These are phyloP conservation scores for Grantiella picta DNA, from an alignment of 2,113 vertebrate genomes.

Conservation along the genomic window DNA sequence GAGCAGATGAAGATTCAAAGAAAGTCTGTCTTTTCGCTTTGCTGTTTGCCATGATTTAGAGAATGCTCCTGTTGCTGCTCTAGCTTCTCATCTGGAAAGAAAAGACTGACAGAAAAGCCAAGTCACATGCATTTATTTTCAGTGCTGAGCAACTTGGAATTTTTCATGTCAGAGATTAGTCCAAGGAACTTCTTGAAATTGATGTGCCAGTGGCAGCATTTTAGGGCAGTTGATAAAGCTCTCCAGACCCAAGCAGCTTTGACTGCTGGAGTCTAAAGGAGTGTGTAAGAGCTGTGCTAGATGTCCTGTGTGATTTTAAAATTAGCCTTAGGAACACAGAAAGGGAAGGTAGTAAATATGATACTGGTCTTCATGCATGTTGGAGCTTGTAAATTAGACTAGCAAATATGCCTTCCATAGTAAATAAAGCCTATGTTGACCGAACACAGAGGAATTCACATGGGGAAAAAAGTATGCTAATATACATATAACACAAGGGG, in stretches of 20 bases:
- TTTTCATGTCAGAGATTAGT: not conserved
- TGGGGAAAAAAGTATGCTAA: not conserved
- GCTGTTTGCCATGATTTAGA: not conserved
- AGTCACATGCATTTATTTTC: fast-evolving
- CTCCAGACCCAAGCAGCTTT: fast-evolving
- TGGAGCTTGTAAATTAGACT: not conserved
- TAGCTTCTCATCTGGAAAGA: not conserved
- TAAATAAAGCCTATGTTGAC: not conserved
- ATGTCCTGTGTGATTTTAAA: not conserved
- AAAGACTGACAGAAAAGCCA: not conserved
- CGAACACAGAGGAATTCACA: not conserved
- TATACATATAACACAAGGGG: fast-evolving
- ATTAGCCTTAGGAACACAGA: not conserved
- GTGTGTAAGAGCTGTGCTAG: not conserved
- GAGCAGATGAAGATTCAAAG: not conserved
- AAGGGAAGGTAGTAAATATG: not conserved
- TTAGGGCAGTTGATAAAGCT: not conserved
- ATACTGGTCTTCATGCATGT: not conserved
- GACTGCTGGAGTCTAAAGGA: not conserved
- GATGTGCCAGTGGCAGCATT: not conserved
- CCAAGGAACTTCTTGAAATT: not conserved
- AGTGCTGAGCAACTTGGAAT: not conserved
- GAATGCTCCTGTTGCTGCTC: not conserved
- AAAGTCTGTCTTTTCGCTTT: not conserved
- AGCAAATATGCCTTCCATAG: not conserved